phyloP scores from a whole-genome alignment of 2,888 invertebrate species.

The Lasioglossum morio region DNA sequence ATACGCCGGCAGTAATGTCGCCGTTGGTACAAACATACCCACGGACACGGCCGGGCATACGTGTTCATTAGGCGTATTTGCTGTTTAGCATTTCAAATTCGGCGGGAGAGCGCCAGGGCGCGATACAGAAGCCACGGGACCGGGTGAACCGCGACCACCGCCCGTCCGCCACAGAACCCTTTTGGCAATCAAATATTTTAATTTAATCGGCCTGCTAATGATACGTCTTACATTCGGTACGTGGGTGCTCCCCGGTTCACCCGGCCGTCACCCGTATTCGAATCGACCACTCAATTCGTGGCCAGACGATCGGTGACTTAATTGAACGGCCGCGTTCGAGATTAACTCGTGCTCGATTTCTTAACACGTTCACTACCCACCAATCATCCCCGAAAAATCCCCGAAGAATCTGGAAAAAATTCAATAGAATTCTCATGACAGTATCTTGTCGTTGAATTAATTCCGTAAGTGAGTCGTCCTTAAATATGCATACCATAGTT shows the following conservation, averaged over 20 bases:
- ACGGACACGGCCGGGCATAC: constrained; percentile 82
- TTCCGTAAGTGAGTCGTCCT: too few relatives aligned
- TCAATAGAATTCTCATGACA: too few relatives aligned
- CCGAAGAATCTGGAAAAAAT: too few relatives aligned
- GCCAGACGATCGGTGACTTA: background rate
- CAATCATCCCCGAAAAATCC: background rate
- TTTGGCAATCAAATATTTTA: constrained; percentile 84
- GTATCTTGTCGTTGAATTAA: too few relatives aligned
- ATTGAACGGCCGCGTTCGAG: constrained; percentile 2
- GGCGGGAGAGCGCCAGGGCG: constrained; percentile 69
- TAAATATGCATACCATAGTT: too few relatives aligned
- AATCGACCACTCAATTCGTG: constrained; percentile 7
- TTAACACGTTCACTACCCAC: background rate
- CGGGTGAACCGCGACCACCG: constrained; percentile 39
- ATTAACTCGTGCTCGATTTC: background rate
- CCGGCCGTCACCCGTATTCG: constrained; percentile 10
- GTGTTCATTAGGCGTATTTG: constrained; percentile 85
- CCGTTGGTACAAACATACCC: constrained; percentile 81
- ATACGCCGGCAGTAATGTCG: constrained; percentile 80
- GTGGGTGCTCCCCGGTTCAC: constrained; percentile 27
- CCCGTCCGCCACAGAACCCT: constrained; percentile 52
- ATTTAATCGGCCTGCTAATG: constrained; percentile 83
- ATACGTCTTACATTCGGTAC: constrained; percentile 74
- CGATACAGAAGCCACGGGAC: constrained; percentile 66
- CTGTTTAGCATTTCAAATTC: constrained; percentile 85